Evolutionary conservation across 2,888 invertebrate species (phyloP).

Genomic region (Sminthurides aquaticus): DNA sequence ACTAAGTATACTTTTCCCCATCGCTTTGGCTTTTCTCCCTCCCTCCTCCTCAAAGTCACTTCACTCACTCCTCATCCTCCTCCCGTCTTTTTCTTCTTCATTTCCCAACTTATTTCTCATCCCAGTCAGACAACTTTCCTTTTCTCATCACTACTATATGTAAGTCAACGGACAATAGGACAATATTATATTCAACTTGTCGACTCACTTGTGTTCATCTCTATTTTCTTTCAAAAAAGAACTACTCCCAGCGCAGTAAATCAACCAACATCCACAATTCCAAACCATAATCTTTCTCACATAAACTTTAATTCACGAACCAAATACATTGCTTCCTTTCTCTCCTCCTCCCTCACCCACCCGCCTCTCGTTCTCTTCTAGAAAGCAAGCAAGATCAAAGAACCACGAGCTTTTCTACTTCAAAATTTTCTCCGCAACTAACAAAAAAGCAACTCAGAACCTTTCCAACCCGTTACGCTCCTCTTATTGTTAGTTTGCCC

Average conservation of each 20-base stretch:
- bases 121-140: no score
- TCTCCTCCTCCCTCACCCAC: no score
- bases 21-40: not conserved
- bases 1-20: slow-evolving; percentile 16
- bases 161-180: not conserved
- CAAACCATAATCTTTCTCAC: no score
- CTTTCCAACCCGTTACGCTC: no score
- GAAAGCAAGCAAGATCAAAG: no score
- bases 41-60: not conserved
- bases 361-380: no score
- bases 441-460: no score
- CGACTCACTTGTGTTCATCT: slow-evolving; percentile 33
- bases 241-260: not conserved
- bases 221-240: slow-evolving; percentile 20
- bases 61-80: not conserved
- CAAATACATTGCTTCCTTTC: no score
- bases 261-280: not conserved
- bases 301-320: no score
- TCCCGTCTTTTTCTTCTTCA: not conserved
- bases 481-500: no score
- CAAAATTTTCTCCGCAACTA: no score
- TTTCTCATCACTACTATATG: not conserved
- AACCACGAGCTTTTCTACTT: no score
- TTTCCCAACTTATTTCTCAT: not conserved
- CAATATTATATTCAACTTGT: slow-evolving; percentile 31